phyloP scores from a whole-genome alignment of 30 jellyfish, hydroid and myxozoan species.

The Hydractinia echinata region DNA sequence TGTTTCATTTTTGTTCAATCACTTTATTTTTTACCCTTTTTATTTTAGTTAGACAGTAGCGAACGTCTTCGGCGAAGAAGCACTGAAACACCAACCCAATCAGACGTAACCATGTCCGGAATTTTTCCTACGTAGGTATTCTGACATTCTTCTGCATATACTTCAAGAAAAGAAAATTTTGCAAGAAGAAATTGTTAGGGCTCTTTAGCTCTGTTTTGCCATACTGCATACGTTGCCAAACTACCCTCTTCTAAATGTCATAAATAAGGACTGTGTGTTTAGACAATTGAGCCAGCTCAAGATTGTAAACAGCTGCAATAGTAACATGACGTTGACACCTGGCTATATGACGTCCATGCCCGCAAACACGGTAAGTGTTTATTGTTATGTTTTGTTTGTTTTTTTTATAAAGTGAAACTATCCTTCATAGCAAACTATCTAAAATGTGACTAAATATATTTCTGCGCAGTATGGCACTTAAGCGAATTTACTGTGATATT shows the following conservation, averaged over 20 bases:
- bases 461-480: too few species aligned
- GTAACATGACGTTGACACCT: not conserved
- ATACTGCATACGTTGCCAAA: not conserved
- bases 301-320: not conserved
- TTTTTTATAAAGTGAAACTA: too few species aligned
- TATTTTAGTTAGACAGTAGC: conserved; percentile 14
- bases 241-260: not conserved
- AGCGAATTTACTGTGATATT: too few species aligned
- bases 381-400: too few species aligned
- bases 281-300: conserved; percentile 8
- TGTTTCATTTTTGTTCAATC: not conserved
- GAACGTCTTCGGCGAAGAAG: conserved; percentile 17
- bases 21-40: not conserved
- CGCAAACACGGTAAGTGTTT: not conserved
- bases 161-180: too few species aligned
- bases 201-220: not conserved
- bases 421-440: too few species aligned
- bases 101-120: not conserved
- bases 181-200: not conserved
- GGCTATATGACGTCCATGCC: not conserved
- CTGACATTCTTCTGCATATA: not conserved
- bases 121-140: conserved; percentile 25
- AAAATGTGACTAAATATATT: too few species aligned
- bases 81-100: conserved; percentile 25
- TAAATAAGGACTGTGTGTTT: not conserved